A percentile compares a stretch with the other conserved stretches of the same genome.
Evolutionary conservation across 1,140 invertebrate genomes (phyloP).

Genomic region (Trichoplusia ni): DNA sequence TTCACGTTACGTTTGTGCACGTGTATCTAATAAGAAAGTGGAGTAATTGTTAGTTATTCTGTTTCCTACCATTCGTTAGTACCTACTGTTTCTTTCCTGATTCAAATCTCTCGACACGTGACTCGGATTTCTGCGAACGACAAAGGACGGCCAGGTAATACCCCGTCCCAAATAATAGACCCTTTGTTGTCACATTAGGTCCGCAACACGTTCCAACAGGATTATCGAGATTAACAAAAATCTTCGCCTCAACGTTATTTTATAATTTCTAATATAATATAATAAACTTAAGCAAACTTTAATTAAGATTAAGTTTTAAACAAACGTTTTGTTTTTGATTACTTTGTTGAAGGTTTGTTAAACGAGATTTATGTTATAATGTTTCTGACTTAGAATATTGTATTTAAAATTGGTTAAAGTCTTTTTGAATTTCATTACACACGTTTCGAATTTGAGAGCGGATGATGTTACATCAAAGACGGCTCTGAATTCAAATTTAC

Average conservation of each 20-base stretch:
- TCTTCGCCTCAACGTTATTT: conserved; percentile 28
- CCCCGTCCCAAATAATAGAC: conserved; percentile 23
- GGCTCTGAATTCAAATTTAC: too few relatives aligned
- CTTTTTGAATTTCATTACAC: neutral
- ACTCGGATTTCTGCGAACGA: conserved; percentile 18
- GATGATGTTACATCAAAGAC: too few relatives aligned
- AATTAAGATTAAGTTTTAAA: conserved; percentile 23
- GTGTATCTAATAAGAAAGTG: neutral
- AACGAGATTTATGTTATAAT: neutral
- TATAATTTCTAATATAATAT: conserved; percentile 29
- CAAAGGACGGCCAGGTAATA: conserved; percentile 28
- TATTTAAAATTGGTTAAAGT: neutral
- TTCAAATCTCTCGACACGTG: conserved; percentile 21
- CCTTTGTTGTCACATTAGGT: conserved; percentile 33
- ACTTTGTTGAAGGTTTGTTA: neutral
- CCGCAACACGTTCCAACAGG: conserved; percentile 18
- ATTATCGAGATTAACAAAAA: conserved; percentile 38
- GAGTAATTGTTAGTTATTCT: neutral
- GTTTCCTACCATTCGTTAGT: conserved; percentile 1
- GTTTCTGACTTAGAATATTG: neutral
- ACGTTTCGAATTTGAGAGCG: too few relatives aligned
- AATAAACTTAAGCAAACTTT: conserved; percentile 27
- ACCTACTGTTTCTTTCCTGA: neutral
- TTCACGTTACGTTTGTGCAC: neutral
- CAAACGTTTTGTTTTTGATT: conserved; percentile 31